Percentiles rank a stretch among this genome's conserved stretches.
Evolutionary conservation across 2,797 vertebrate genomes (phyloP).

Genomic region (Sphenopsis melanotis): DNA sequence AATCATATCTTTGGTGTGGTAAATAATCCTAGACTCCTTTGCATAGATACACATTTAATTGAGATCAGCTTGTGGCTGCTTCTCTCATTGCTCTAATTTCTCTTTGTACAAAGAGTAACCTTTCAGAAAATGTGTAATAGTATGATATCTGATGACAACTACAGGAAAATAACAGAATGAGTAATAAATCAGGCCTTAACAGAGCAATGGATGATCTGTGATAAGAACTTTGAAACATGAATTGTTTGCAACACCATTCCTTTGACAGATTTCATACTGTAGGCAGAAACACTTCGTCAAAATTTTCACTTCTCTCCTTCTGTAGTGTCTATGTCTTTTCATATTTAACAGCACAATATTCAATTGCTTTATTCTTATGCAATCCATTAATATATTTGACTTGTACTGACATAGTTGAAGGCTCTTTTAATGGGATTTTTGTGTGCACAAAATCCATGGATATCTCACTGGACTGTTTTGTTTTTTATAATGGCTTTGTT

Average conservation of each 20-base stretch:
- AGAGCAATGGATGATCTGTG: neutral
- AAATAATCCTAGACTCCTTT: neutral
- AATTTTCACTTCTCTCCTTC: neutral
- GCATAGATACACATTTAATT: neutral
- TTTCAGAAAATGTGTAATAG: neutral
- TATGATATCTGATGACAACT: neutral
- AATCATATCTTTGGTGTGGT: neutral
- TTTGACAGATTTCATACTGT: neutral
- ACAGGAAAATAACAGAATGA: neutral
- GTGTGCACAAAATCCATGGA: neutral
- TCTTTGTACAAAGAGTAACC: neutral
- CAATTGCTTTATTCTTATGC: neutral
- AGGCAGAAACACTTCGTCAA: neutral
- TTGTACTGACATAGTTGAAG: neutral
- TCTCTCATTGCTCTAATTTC: neutral
- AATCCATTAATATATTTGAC: neutral
- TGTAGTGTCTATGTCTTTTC: neutral
- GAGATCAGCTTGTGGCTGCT: neutral
- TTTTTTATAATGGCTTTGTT: neutral
- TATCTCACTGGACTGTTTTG: neutral
- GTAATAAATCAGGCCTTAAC: neutral
- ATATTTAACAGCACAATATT: neutral
- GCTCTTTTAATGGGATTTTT: neutral
- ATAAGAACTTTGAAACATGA: neutral
- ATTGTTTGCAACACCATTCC: neutral